Conservation (phyloP, 2,113 vertebrate genomes). For the Alligator sinensis region DNA sequence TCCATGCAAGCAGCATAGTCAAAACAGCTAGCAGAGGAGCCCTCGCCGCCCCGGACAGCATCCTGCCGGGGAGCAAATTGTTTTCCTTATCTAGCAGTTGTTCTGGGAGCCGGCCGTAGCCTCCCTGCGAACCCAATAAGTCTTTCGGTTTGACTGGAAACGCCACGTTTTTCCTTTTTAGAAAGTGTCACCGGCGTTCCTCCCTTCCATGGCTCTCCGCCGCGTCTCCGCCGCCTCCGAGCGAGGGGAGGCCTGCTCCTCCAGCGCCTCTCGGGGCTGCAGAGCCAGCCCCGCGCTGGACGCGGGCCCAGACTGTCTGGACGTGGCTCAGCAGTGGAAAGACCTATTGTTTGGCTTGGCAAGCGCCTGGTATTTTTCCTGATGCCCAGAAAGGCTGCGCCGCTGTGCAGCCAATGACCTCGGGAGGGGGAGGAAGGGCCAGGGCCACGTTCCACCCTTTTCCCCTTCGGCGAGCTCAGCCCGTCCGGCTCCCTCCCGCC, state of each 20-base stretch:
- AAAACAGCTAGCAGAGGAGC: constrained; percentile 55
- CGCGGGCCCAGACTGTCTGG: constrained; percentile 82
- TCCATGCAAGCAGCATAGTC: constrained; percentile 33
- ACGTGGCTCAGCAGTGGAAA: constrained; percentile 82
- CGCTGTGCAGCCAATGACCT: constrained; percentile 76
- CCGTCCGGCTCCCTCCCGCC: not conserved
- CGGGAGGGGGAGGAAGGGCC: constrained; percentile 82
- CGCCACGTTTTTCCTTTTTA: constrained; percentile 83
- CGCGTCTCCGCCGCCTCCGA: constrained; percentile 60
- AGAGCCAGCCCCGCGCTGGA: constrained; percentile 78
- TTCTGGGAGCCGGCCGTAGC: constrained; percentile 73
- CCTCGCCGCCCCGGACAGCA: constrained; percentile 38
- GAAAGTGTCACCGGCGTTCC: constrained; percentile 82
- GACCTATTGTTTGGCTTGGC: constrained; percentile 84
- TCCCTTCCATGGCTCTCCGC: constrained; percentile 76
- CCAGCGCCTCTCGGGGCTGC: constrained; percentile 71
- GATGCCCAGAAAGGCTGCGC: constrained; percentile 81
- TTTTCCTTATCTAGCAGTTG: constrained; percentile 73
- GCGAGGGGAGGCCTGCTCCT: constrained; percentile 63
- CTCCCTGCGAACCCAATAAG: constrained; percentile 78
- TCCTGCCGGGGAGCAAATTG: constrained; percentile 64
- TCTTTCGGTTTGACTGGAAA: constrained; percentile 81
- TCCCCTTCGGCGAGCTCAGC: constrained; percentile 68
- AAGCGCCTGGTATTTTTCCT: constrained; percentile 80
- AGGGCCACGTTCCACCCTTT: constrained; percentile 64